Evolutionary conservation across 2,797 vertebrate species (phyloP), one percentile per base, ranked within the genome.

Genomic region (Liparis tanakae): DNA sequence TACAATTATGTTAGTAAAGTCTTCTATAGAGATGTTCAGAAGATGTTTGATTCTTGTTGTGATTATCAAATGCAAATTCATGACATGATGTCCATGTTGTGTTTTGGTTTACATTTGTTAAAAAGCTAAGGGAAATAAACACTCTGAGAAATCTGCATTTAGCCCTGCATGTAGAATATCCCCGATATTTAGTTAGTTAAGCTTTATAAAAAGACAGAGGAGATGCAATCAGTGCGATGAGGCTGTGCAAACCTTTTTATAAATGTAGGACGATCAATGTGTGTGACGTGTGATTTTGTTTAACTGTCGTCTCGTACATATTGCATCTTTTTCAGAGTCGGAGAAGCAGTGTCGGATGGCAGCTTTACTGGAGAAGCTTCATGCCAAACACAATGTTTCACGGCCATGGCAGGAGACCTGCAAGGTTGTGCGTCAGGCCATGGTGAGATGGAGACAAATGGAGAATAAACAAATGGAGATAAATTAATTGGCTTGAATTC

Each of bases 321-420:
- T 50, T 53, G 10, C 5, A 6, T 72, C 0, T 64, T 36, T 75
- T 62, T 81, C 88, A 99, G 98, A 99, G 82, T 87, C 93, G 0
- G 97, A 98, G 88, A 99, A 96, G 89, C 95, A 97, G 92, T 96
- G 91, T 89, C 97, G 96, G 60, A 96, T 97, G 94, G 94, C 93
- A 71, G 96, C 94, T 78, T 89, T 99, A 58, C 87, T 99, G 81
- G 98, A 99, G 88, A 95, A 92, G 75, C 96, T 99, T 51, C 97
- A 99, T 7, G 87, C 95, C 73, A 99, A 99, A 91, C 97, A 99
- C 94, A 97, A 94, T 73, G 96, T 97, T 62, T 94, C 96, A 43
- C 92, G 97, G 61, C 97, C 97, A 44, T 99, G 98, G 98, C 96
- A 96, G 89, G 98, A 99, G 87, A 99, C 97, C 76, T 94, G 95